Conservation (phyloP, 2,797 vertebrate species). For the Staurois parvus region DNA sequence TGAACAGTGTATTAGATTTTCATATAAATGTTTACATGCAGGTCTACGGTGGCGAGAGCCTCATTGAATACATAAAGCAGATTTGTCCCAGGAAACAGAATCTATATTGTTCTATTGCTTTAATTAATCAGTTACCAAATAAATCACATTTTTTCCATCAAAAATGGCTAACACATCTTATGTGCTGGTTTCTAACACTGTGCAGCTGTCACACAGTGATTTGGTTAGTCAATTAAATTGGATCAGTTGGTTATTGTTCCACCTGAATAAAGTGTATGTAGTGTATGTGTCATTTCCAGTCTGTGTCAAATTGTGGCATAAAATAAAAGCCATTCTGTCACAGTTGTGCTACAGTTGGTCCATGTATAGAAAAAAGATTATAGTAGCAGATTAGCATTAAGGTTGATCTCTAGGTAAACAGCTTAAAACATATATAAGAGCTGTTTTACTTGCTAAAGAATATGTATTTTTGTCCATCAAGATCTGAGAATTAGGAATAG, state of each 20-base stretch:
- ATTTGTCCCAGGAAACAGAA: conserved; percentile 7
- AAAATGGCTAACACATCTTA: neutral
- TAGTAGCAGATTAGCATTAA: neutral
- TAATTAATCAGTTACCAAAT: conserved; percentile 15
- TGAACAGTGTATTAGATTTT: conserved; percentile 46
- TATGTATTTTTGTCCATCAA: no score
- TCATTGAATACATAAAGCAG: neutral
- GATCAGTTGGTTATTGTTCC: neutral
- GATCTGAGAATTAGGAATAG: no score
- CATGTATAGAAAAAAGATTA: neutral
- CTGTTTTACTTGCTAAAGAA: no score
- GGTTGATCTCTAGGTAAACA: neutral
- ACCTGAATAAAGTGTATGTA: neutral
- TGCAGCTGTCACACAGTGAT: conserved; percentile 6
- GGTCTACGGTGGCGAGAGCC: conserved; percentile 1
- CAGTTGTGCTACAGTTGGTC: neutral
- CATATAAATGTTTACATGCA: conserved; percentile 45
- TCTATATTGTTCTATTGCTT: neutral
- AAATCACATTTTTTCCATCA: neutral
- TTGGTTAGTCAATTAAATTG: neutral
- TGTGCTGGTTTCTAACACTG: neutral
- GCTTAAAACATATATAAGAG: no score
- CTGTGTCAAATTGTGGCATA: neutral
- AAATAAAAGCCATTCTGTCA: neutral
- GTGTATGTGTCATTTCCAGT: neutral